Conservation (phyloP, 2,797 vertebrate genomes). For the Arctocebus calabarensis region DNA sequence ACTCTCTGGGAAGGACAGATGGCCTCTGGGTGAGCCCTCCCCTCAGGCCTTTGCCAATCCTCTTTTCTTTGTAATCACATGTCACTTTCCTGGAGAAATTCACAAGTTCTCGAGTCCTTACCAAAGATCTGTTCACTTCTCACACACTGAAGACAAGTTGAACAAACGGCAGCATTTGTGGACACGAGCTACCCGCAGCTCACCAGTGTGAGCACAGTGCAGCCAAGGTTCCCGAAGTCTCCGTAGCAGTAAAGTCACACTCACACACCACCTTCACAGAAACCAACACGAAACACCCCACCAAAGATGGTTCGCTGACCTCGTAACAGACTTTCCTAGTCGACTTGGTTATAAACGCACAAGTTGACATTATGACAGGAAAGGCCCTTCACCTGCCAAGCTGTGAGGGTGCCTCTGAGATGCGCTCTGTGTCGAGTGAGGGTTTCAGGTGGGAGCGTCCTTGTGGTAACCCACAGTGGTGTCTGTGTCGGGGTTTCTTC, state of each 20-base stretch:
- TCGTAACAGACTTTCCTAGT: not conserved
- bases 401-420: not conserved
- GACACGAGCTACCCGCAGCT: slow-evolving; percentile 75
- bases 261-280: not conserved
- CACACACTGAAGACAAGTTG: slow-evolving; percentile 77
- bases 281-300: too few relatives aligned
- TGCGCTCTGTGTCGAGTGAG: too few relatives aligned
- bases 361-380: not conserved
- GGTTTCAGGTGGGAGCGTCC: too few relatives aligned
- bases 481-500: too few relatives aligned
- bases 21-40: not conserved
- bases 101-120: not conserved
- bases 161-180: slow-evolving; percentile 77
- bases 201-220: slow-evolving; percentile 77
- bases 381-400: not conserved
- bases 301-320: not conserved
- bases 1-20: too few relatives aligned
- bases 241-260: slow-evolving; percentile 81
- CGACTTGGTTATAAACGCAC: not conserved
- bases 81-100: slow-evolving; percentile 70
- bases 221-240: slow-evolving; percentile 75
- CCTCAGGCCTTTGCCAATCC: not conserved
- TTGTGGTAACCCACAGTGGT: too few relatives aligned
- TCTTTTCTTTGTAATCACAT: slow-evolving; percentile 64
- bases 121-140: slow-evolving; percentile 74